Evolutionary conservation across 2,888 invertebrate genomes (phyloP).

Genomic region (Gibbula magus): DNA sequence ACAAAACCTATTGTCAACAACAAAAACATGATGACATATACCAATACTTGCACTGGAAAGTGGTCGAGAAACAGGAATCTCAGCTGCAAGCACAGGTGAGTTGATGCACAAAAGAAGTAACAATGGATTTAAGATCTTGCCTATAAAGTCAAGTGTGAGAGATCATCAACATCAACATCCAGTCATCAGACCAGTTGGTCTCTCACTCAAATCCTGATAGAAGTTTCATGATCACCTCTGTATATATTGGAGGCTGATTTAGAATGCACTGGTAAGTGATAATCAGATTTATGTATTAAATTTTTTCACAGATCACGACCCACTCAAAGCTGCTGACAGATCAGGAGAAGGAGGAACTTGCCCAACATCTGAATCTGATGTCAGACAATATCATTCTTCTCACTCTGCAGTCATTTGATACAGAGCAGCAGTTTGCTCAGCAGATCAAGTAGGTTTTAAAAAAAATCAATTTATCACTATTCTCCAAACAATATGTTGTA

Average conservation of each 20-base stretch:
- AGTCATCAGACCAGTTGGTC: no score
- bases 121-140: no score
- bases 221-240: no score
- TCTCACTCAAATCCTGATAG: no score
- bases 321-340: slow-evolving; percentile 61
- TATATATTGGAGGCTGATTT: no score
- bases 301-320: slow-evolving; percentile 59
- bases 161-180: no score
- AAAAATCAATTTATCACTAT: no score
- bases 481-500: no score
- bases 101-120: no score
- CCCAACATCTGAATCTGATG: slow-evolving; percentile 35
- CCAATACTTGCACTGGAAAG: slow-evolving; percentile 53
- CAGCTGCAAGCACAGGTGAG: slow-evolving; percentile 25
- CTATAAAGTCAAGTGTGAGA: no score
- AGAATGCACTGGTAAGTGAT: no score
- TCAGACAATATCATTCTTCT: slow-evolving; percentile 42
- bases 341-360: slow-evolving; percentile 45
- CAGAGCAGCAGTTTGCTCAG: slow-evolving; percentile 68
- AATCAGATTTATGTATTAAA: neutral
- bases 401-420: slow-evolving; percentile 66
- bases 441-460: slow-evolving; percentile 47
- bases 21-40: slow-evolving; percentile 66
- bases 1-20: slow-evolving; percentile 52
- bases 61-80: slow-evolving; percentile 26